Conservation (phyloP, 2,888 invertebrate species). For the Drosophila putrida region DNA sequence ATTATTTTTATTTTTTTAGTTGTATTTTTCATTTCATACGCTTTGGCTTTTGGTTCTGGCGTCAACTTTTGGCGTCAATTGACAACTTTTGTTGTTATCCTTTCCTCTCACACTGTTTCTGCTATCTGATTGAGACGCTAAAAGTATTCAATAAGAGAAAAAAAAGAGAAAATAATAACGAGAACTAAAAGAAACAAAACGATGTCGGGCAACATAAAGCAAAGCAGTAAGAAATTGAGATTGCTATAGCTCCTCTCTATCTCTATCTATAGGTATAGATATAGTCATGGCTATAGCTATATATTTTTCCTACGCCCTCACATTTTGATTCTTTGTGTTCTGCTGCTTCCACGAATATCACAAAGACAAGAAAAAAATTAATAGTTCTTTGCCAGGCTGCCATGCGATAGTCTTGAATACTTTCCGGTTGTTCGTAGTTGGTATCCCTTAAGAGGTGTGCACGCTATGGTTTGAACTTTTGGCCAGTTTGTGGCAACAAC, state of each 20-base stretch:
- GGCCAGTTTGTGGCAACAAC: constrained; percentile 26
- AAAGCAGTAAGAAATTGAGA: constrained; percentile 67
- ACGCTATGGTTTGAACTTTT: constrained; percentile 49
- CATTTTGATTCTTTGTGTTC: constrained; percentile 33
- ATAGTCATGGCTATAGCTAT: constrained; percentile 41
- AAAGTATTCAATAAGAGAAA: constrained; percentile 51
- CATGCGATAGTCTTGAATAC: constrained; percentile 47
- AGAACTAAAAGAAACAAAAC: constrained; percentile 26
- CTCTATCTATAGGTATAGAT: constrained; percentile 36
- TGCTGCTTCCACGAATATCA: constrained; percentile 21
- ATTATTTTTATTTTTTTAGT: not conserved
- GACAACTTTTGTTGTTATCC: constrained; percentile 72
- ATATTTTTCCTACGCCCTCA: constrained; percentile 1
- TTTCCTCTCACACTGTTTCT: constrained; percentile 43
- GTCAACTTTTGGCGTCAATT: constrained; percentile 80
- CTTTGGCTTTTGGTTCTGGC: constrained; percentile 58
- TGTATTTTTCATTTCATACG: constrained; percentile 38
- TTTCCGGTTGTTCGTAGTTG: constrained; percentile 11
- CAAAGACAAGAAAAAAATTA: constrained; percentile 25
- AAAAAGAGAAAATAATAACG: constrained; percentile 10
- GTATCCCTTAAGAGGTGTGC: constrained; percentile 32
- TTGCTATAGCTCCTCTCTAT: constrained; percentile 42
- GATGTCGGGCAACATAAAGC: constrained; percentile 57
- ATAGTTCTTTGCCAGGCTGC: constrained; percentile 31
- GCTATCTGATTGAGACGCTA: constrained; percentile 76